Conservation (phyloP, 2,888 invertebrate genomes). For the Metellina segmentata region DNA sequence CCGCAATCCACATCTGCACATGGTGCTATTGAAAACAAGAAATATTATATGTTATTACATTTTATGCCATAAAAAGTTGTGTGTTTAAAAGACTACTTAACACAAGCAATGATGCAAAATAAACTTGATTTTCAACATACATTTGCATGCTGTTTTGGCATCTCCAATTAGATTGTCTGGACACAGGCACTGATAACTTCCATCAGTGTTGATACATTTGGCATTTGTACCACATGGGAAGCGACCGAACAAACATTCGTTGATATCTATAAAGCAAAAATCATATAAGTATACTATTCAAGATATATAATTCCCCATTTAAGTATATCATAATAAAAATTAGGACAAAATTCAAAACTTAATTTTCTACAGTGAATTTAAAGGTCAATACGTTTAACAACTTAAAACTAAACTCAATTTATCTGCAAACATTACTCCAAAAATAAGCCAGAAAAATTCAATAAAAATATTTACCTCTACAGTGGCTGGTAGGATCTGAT, state of each 20-base stretch:
- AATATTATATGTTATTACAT: background rate
- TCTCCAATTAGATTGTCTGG: constrained; percentile 79
- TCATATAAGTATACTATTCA: background rate
- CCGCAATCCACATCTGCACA: constrained; percentile 95
- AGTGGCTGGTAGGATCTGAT: constrained; percentile 74
- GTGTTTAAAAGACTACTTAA: background rate
- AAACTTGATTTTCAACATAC: constrained; percentile 73
- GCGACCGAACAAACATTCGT: constrained; percentile 79
- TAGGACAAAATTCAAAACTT: too few relatives aligned
- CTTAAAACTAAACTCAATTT: background rate
- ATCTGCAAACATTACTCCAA: background rate
- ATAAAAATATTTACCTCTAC: constrained; percentile 76
- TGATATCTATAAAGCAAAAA: constrained; percentile 76
- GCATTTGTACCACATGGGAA: constrained; percentile 79
- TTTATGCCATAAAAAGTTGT: background rate
- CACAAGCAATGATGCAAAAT: too few relatives aligned
- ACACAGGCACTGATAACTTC: constrained; percentile 79
- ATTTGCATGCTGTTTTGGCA: constrained; percentile 78
- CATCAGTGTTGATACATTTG: constrained; percentile 79
- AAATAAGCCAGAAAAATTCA: background rate
- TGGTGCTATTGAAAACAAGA: constrained; percentile 83
- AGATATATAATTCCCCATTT: background rate
- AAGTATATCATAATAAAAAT: too few relatives aligned
- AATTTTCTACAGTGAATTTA: too few relatives aligned
- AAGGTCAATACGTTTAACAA: background rate